Conservation (phyloP, 1,140 invertebrate genomes). For the Pectinophora gossypiella region DNA sequence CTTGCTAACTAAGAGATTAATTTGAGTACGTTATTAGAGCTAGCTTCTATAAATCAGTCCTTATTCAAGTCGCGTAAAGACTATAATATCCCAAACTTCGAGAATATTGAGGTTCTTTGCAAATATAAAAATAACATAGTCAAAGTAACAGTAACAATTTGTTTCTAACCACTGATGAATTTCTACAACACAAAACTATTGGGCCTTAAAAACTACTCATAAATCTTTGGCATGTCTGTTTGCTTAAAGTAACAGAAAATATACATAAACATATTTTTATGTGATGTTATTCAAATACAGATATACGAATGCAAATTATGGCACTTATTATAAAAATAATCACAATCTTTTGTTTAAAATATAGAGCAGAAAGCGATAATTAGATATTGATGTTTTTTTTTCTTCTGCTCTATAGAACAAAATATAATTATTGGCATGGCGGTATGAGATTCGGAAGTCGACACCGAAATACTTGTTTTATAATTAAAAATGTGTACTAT, state of each 20-base stretch:
- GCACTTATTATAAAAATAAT: conserved; percentile 14
- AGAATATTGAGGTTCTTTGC: conserved; percentile 46
- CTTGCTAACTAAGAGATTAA: conserved; percentile 46
- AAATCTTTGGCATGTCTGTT: conserved; percentile 70
- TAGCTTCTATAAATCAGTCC: conserved; percentile 64
- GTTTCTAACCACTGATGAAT: conserved; percentile 55
- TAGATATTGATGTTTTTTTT: no score
- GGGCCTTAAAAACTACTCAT: conserved; percentile 42
- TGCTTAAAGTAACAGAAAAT: conserved; percentile 37
- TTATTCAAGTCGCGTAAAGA: conserved; percentile 58
- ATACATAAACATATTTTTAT: conserved; percentile 41
- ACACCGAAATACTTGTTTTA: no score
- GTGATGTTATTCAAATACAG: conserved; percentile 20
- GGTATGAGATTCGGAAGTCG: no score
- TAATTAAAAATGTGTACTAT: no score
- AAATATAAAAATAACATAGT: conserved; percentile 66
- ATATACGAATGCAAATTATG: conserved; percentile 19
- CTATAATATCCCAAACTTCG: conserved; percentile 53
- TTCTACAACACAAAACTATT: conserved; percentile 21
- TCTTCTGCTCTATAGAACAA: no score
- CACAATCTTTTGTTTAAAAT: neutral
- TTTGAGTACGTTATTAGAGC: conserved; percentile 52
- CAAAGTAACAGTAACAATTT: conserved; percentile 71
- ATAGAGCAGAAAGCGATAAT: no score
- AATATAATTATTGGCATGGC: no score